Conservation (phyloP, 2,888 invertebrate species). For the Parnassius apollo region DNA sequence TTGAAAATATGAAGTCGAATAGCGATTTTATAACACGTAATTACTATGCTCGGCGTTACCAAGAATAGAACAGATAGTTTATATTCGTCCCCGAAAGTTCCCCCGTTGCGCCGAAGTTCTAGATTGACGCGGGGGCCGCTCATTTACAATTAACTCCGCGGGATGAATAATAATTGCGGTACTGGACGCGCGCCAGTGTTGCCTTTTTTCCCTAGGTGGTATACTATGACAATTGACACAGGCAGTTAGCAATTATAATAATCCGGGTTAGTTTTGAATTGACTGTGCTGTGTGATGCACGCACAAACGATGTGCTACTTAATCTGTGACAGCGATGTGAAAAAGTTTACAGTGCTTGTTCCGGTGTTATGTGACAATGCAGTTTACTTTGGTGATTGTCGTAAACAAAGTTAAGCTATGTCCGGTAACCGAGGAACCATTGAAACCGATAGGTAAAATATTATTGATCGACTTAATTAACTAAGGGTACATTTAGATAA, state of each 20-base stretch:
- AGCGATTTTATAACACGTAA: conserved; percentile 22
- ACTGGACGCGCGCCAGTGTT: conserved; percentile 62
- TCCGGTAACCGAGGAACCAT: conserved; percentile 62
- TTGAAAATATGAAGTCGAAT: conserved; percentile 7
- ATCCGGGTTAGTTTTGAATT: conserved; percentile 72
- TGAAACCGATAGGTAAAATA: conserved; percentile 63
- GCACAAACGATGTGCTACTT: conserved; percentile 9
- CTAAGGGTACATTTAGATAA: not conserved
- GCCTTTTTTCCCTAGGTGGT: conserved; percentile 56
- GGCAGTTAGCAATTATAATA: conserved; percentile 66
- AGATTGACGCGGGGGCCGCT: conserved; percentile 76
- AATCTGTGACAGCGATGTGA: conserved; percentile 60
- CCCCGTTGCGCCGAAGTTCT: conserved; percentile 64
- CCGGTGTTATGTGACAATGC: conserved; percentile 63
- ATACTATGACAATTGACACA: conserved; percentile 63
- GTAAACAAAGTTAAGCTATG: conserved; percentile 74
- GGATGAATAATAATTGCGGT: conserved; percentile 63
- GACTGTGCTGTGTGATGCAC: conserved; percentile 56
- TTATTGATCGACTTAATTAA: not conserved
- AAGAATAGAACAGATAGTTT: conserved; percentile 68
- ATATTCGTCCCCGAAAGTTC: conserved; percentile 74
- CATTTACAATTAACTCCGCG: conserved; percentile 75
- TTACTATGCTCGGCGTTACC: conserved; percentile 52
- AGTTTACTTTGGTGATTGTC: conserved; percentile 76
- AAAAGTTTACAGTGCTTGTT: conserved; percentile 54